Conservation (phyloP, 2,888 invertebrate species). For the Arge pagana region DNA sequence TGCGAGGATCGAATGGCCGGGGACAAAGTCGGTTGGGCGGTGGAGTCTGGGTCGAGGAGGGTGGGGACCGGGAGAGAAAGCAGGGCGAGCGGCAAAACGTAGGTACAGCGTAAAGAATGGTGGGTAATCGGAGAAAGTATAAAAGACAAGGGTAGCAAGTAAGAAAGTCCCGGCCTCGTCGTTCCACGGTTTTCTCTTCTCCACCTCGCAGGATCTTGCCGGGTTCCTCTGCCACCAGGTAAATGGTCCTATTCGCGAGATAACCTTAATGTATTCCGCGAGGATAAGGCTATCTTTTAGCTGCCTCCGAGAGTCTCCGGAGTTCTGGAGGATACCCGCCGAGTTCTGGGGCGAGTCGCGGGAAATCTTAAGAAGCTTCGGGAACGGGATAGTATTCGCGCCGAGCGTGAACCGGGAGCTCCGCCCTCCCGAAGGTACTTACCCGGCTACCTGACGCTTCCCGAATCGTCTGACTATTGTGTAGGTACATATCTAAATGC, state of each 20-base stretch:
- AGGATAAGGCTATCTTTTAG: constrained; percentile 39
- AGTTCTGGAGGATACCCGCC: constrained; percentile 32
- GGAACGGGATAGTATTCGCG: constrained; percentile 11
- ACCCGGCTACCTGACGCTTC: constrained; percentile 22
- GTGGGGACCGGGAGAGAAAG: constrained; percentile 13
- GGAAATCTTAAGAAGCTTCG: constrained; percentile 18
- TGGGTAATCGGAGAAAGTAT: constrained; percentile 29
- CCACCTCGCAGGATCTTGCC: not conserved
- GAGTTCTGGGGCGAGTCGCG: constrained; percentile 30
- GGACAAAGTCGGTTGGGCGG: too few relatives aligned
- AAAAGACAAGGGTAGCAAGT: constrained; percentile 22
- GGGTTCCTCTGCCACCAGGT: constrained; percentile 17
- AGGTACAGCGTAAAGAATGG: constrained; percentile 21
- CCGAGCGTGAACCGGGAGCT: constrained; percentile 5
- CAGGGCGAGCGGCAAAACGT: constrained; percentile 16
- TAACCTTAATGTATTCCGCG: constrained; percentile 42
- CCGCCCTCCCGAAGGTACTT: constrained; percentile 20
- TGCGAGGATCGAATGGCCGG: constrained; percentile 3
- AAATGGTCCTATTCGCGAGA: constrained; percentile 34
- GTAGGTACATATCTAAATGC: constrained; percentile 33
- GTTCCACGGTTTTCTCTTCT: not conserved
- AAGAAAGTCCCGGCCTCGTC: constrained; percentile 22
- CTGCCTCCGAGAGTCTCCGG: constrained; percentile 22
- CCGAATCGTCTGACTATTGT: constrained; percentile 20
- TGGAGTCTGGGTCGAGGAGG: constrained; percentile 20